These are phyloP conservation scores for Tetramorium bicarinatum DNA, from an alignment of 2,888 invertebrate species.

Conservation along the genomic window DNA sequence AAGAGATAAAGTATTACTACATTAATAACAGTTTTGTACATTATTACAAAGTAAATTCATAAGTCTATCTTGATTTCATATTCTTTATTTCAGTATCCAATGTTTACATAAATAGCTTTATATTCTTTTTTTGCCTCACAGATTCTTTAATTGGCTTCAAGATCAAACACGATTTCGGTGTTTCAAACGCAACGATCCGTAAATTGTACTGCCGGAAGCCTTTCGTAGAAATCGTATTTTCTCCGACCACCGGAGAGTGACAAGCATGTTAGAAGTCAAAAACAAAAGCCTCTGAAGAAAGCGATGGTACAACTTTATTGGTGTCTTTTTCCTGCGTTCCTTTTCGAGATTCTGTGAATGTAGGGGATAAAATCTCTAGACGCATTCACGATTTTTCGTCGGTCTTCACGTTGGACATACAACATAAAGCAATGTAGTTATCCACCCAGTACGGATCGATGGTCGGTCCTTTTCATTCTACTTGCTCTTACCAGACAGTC, in stretches of 20 bases:
- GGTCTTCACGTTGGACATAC: constrained; percentile 10
- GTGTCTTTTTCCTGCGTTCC: not conserved
- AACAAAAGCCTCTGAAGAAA: constrained; percentile 37
- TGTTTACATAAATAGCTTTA: not conserved
- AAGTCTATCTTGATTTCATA: constrained; percentile 1
- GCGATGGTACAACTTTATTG: constrained; percentile 8
- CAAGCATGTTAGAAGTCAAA: constrained; percentile 21
- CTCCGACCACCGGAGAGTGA: not conserved
- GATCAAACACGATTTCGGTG: constrained; percentile 10
- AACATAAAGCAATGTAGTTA: constrained; percentile 3
- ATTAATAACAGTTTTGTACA: not conserved
- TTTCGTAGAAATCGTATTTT: constrained; percentile 36
- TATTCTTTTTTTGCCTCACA: not conserved
- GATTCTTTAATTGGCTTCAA: not conserved
- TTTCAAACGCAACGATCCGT: constrained; percentile 31
- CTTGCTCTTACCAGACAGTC: not conserved
- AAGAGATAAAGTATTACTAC: not conserved
- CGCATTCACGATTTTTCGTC: not conserved
- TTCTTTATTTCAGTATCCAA: not conserved
- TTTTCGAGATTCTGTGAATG: not conserved
- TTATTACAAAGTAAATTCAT: not conserved
- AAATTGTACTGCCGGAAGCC: constrained; percentile 36
- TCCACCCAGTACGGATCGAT: constrained; percentile 18
- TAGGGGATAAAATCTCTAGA: not conserved
- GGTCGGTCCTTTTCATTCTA: not conserved